Percentiles rank a stretch among this genome's conserved stretches.
phyloP scores from a whole-genome alignment of 2,888 invertebrate genomes.

The Lysandra coridon region DNA sequence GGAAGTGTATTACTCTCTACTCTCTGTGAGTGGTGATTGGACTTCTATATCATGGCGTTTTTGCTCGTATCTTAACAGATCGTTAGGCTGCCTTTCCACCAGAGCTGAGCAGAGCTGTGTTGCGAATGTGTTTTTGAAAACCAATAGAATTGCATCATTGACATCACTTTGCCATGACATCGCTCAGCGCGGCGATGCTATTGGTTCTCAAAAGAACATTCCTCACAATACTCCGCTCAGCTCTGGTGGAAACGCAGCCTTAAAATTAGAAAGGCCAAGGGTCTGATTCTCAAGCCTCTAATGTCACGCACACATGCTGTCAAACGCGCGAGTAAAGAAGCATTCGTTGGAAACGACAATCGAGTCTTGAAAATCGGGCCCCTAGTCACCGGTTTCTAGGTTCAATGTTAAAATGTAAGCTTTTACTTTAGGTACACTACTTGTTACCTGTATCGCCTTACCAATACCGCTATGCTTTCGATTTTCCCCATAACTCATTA shows the following conservation, averaged over 20 bases:
- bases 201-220: no score
- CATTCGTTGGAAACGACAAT: no score
- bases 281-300: background rate
- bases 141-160: no score
- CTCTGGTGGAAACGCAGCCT: no score
- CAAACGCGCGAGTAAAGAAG: no score
- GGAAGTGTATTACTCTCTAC: background rate
- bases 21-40: background rate
- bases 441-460: conserved; percentile 40
- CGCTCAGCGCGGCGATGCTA: no score
- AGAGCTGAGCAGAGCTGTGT: no score
- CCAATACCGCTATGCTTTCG: conserved; percentile 43
- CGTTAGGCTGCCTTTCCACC: background rate
- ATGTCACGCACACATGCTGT: no score
- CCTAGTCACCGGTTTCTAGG: conserved; percentile 34
- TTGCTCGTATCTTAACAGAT: conserved; percentile 29
- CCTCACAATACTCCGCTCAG: no score
- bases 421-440: conserved; percentile 26
- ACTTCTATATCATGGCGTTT: conserved; percentile 21
- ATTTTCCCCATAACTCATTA: conserved; percentile 50
- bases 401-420: conserved; percentile 34
- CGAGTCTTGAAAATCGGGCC: no score
- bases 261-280: conserved; percentile 37
- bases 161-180: no score
- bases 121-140: no score